Percentiles rank a stretch among this genome's conserved stretches.
Conservation (phyloP, 2,113 vertebrate genomes). For the Macquaria ambigua region DNA sequence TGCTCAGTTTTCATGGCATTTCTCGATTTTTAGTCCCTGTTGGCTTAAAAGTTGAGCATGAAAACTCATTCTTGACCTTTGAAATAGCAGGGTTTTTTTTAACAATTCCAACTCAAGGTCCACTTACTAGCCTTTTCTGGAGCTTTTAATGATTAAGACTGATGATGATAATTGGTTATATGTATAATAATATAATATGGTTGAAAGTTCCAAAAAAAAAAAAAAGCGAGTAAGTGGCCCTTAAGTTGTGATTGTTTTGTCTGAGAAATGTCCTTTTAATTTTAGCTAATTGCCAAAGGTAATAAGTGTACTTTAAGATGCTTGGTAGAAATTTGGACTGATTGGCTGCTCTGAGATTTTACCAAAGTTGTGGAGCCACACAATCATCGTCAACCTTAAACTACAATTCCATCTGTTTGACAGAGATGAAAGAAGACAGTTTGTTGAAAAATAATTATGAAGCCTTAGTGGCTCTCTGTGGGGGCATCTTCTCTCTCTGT, state of each 20-base stretch:
- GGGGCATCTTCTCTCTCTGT: conserved; percentile 20
- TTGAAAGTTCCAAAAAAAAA: background rate
- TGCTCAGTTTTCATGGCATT: background rate
- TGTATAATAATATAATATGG: too few relatives aligned
- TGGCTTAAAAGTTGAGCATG: background rate
- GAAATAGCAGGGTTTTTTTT: background rate
- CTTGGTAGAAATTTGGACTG: background rate
- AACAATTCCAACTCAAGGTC: background rate
- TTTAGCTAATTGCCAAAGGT: background rate
- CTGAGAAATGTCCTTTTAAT: background rate
- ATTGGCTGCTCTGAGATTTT: background rate
- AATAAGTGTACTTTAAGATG: background rate
- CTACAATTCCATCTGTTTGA: conserved; percentile 42
- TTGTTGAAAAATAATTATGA: conserved; percentile 62
- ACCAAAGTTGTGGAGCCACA: background rate
- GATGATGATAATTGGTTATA: background rate
- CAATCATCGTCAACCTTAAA: background rate
- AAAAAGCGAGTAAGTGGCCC: background rate
- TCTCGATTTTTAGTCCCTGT: too few relatives aligned
- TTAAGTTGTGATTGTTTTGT: background rate
- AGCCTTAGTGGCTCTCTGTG: conserved; percentile 20
- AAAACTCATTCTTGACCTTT: background rate
- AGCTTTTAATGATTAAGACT: background rate
- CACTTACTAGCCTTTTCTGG: background rate
- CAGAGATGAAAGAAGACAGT: conserved; percentile 44